Conservation (phyloP, 2,888 invertebrate genomes). For the Rugalucina vietnamica region DNA sequence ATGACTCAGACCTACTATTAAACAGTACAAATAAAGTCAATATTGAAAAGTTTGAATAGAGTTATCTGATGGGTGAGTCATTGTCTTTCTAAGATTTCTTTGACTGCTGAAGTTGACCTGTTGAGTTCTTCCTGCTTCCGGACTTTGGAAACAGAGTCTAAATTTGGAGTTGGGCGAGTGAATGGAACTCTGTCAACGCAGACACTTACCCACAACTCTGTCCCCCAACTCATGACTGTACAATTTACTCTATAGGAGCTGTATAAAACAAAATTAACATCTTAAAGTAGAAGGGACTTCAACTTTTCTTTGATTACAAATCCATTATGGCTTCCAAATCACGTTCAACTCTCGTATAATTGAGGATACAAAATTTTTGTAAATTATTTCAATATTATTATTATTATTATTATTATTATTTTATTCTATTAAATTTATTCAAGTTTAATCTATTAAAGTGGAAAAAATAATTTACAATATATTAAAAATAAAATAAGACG, state of each 20-base stretch:
- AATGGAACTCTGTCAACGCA: background rate
- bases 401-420: background rate
- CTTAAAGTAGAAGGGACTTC: background rate
- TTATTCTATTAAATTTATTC: background rate
- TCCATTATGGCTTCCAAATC: constrained; percentile 60
- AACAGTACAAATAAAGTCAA: too few species aligned
- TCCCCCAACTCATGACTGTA: constrained; percentile 79
- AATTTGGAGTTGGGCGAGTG: background rate
- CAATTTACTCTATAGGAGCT: background rate
- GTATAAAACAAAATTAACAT: background rate
- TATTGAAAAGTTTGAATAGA: too few species aligned
- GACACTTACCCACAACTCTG: constrained; percentile 77
- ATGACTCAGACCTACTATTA: too few species aligned
- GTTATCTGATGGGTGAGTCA: too few species aligned
- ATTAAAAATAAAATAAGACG: background rate
- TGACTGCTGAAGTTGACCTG: constrained; percentile 5
- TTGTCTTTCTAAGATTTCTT: too few species aligned
- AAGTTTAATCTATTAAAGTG: too few species aligned
- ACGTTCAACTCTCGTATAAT: constrained; percentile 16
- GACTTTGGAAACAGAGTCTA: background rate
- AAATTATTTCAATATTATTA: background rate
- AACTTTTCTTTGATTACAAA: constrained; percentile 61
- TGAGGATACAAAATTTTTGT: background rate
- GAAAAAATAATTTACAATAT: background rate
- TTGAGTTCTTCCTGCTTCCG: constrained; percentile 61